A percentile compares a stretch with the other conserved stretches of the same genome.
phyloP scores from a whole-genome alignment of 2,888 invertebrate species.

The Oxystoma pomonae region DNA sequence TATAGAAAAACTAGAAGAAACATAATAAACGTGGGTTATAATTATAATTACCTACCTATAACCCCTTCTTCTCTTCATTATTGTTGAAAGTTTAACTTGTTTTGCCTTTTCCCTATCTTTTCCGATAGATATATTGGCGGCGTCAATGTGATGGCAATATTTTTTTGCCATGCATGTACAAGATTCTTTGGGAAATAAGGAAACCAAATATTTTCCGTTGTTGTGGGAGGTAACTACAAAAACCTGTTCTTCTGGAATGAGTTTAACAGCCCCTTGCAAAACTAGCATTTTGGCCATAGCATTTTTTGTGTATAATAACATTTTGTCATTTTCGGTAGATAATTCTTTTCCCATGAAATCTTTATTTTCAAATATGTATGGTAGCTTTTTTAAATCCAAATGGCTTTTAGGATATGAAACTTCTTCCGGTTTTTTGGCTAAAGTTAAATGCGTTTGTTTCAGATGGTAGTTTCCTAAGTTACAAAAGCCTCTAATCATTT shows the following conservation, averaged over 20 bases:
- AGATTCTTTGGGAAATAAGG: neutral
- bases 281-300: neutral
- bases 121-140: conserved; percentile 1
- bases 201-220: neutral
- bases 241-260: neutral
- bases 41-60: conserved; percentile 2
- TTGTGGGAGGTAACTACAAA: neutral
- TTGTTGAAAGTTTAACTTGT: neutral
- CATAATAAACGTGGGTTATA: no score
- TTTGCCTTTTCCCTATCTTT: conserved; percentile 1
- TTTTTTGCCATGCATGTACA: conserved; percentile 1
- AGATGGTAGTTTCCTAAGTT: neutral
- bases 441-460: neutral
- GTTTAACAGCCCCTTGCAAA: neutral
- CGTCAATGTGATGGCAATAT: conserved; percentile 2
- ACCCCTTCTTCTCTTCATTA: conserved; percentile 5
- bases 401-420: neutral
- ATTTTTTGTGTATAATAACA: neutral
- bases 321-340: neutral
- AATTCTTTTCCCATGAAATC: neutral
- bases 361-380: neutral
- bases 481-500: neutral
- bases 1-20: no score
- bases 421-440: neutral
- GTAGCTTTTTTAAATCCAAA: neutral